A percentile compares a stretch with the other conserved stretches of the same genome.
These are phyloP conservation scores for Turritopsis dohrnii DNA, from an alignment of 30 jellyfish, hydroid and myxozoan genomes.

Conservation along the genomic window DNA sequence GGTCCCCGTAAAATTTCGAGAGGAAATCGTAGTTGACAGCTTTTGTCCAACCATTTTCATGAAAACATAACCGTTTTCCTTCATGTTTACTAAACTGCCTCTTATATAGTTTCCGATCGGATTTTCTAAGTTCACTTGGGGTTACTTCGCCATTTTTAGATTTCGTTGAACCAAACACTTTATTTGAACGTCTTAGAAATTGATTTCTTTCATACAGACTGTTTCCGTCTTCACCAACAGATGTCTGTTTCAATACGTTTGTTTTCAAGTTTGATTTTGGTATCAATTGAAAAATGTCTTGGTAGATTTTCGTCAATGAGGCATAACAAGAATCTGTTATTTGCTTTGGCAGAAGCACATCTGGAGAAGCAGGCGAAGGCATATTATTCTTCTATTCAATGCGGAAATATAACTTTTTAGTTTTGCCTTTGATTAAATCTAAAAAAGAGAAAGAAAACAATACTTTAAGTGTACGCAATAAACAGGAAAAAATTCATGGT, in stretches of 20 bases:
- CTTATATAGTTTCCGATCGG: background rate
- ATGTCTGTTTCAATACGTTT: background rate
- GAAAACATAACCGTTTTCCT: too few species aligned
- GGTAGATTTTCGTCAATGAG: background rate
- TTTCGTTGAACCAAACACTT: background rate
- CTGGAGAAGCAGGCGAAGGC: background rate
- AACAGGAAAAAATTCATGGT: too few species aligned
- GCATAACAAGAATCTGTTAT: constrained; percentile 23
- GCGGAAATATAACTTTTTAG: background rate
- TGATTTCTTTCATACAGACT: background rate
- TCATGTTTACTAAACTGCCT: background rate
- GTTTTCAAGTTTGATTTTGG: constrained; percentile 11
- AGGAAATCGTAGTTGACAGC: background rate
- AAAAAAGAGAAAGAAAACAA: too few species aligned
- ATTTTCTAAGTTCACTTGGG: background rate
- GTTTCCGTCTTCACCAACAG: background rate
- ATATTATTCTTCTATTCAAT: background rate
- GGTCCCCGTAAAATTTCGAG: too few species aligned
- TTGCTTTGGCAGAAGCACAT: constrained; percentile 19
- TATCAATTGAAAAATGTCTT: constrained; percentile 17
- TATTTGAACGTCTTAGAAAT: background rate
- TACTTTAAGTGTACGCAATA: too few species aligned
- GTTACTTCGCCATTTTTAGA: background rate
- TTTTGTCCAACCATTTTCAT: too few species aligned
- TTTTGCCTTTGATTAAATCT: background rate